These are phyloP conservation scores for Malachius bipustulatus DNA, from an alignment of 2,888 invertebrate species.

Conservation along the genomic window DNA sequence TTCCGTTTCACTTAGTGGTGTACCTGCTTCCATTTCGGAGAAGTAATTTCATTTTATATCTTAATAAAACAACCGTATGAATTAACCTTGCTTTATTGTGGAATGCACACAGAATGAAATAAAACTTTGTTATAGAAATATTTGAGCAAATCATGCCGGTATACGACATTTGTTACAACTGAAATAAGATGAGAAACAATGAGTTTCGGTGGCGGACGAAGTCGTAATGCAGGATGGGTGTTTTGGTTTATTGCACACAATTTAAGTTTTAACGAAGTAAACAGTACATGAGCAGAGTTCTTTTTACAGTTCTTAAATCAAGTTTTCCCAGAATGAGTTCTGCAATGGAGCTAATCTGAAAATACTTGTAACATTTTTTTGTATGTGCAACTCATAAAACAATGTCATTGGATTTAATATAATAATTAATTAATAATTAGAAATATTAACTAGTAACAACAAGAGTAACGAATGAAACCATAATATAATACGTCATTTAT, in stretches of 20 bases:
- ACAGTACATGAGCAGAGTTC: slow-evolving; percentile 27
- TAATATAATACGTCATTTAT: slow-evolving; percentile 27
- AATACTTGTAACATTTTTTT: slow-evolving; percentile 11
- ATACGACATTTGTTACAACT: slow-evolving; percentile 27
- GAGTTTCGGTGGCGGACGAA: slow-evolving; percentile 27
- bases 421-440: slow-evolving; percentile 20
- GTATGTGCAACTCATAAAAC: slow-evolving; percentile 18
- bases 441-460: slow-evolving; percentile 30
- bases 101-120: slow-evolving; percentile 33
- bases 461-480: slow-evolving; percentile 29
- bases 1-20: not conserved
- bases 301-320: slow-evolving; percentile 9
- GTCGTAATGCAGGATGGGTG: slow-evolving; percentile 26
- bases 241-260: slow-evolving; percentile 32
- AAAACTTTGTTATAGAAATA: slow-evolving; percentile 30
- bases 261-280: slow-evolving; percentile 32
- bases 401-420: too few species aligned
- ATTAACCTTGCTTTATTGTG: slow-evolving; percentile 32
- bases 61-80: slow-evolving; percentile 26
- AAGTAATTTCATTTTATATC: too few species aligned
- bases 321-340: slow-evolving; percentile 14
- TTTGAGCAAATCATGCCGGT: slow-evolving; percentile 33
- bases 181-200: slow-evolving; percentile 29
- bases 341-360: too few species aligned
- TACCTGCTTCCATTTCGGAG: too few species aligned